Percentiles rank a stretch among this genome's conserved stretches.
Conservation (phyloP, 1,140 invertebrate species). For the Hylaeus anthracinus region DNA sequence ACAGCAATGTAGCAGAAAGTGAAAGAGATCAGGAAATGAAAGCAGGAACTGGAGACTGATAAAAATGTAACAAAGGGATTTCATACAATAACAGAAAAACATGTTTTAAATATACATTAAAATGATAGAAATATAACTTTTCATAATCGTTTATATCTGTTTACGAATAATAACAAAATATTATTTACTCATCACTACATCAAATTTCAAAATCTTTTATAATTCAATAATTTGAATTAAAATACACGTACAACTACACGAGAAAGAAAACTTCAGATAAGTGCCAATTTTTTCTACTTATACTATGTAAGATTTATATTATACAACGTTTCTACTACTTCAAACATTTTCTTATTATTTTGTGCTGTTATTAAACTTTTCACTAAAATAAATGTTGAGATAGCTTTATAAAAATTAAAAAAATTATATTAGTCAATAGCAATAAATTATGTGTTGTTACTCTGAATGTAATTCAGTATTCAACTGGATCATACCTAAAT, state of each 20-base stretch:
- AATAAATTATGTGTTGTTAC: neutral
- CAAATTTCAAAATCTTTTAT: neutral
- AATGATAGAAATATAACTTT: slow-evolving; percentile 24
- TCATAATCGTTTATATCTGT: neutral
- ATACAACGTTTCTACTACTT: neutral
- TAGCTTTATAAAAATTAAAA: neutral
- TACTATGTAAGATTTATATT: neutral
- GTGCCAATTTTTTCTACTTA: slow-evolving; percentile 11
- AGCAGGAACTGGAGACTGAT: slow-evolving; percentile 4
- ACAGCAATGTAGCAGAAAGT: slow-evolving; percentile 26
- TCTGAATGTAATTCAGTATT: neutral
- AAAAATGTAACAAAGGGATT: slow-evolving; percentile 7
- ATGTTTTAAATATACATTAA: slow-evolving; percentile 29
- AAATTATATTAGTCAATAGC: neutral
- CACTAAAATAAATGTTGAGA: neutral
- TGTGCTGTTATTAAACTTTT: neutral
- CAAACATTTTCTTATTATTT: neutral
- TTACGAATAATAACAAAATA: slow-evolving; percentile 8
- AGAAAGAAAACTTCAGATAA: neutral
- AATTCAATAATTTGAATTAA: neutral
- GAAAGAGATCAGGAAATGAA: slow-evolving; percentile 29
- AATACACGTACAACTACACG: neutral
- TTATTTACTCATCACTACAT: neutral
- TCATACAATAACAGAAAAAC: neutral
- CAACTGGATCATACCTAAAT: neutral